A percentile compares a stretch with the other conserved stretches of the same genome.
Conservation (phyloP, 1,140 invertebrate genomes). For the Bombus terrestris region DNA sequence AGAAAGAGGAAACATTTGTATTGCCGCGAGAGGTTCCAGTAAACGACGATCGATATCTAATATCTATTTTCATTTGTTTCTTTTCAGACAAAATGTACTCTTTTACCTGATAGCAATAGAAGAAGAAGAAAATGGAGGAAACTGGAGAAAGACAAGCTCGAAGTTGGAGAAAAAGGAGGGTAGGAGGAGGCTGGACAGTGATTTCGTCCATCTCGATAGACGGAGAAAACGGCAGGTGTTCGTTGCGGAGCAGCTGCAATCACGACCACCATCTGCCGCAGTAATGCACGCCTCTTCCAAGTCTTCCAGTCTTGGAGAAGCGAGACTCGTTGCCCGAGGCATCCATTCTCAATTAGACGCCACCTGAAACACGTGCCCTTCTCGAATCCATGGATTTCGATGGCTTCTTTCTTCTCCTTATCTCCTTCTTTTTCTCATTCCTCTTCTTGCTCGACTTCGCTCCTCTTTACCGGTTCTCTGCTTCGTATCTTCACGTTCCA, state of each 20-base stretch:
- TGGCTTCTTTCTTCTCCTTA: conserved; percentile 43
- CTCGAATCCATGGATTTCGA: conserved; percentile 59
- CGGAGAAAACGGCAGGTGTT: conserved; percentile 71
- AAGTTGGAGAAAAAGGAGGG: neutral
- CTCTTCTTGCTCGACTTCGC: neutral
- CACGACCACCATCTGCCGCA: conserved; percentile 72
- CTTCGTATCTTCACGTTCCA: neutral
- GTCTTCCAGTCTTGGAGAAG: conserved; percentile 47
- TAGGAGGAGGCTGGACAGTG: conserved; percentile 57
- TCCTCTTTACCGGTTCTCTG: neutral
- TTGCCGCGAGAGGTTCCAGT: neutral
- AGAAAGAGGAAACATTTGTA: neutral
- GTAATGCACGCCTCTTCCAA: conserved; percentile 66
- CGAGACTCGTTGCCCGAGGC: conserved; percentile 52
- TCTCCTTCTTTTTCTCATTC: conserved; percentile 2
- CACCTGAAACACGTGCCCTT: conserved; percentile 71
- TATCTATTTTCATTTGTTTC: conserved; percentile 14
- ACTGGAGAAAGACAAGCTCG: neutral
- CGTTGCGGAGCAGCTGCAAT: conserved; percentile 72
- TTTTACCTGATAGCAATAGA: neutral
- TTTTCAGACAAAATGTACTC: neutral
- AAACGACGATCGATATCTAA: conserved; percentile 31
- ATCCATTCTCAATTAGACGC: conserved; percentile 68
- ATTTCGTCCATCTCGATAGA: conserved; percentile 67
- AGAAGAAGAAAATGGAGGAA: neutral